These are phyloP conservation scores for Argyresthia goedartella DNA, from an alignment of 2,888 invertebrate species.

Conservation along the genomic window DNA sequence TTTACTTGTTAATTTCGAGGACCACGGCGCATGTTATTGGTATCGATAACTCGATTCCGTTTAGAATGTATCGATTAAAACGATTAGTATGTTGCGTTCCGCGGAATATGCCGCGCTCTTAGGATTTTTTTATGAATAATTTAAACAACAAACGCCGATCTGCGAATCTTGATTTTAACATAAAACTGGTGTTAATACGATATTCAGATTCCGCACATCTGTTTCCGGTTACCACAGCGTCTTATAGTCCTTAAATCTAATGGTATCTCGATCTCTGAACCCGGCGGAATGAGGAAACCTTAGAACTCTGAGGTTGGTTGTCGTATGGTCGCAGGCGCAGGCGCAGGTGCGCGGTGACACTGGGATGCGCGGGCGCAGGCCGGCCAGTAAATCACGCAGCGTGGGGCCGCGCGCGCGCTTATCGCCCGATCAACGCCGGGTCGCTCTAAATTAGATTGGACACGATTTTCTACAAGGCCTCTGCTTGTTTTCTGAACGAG, in stretches of 20 bases:
- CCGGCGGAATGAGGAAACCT: slow-evolving; percentile 5
- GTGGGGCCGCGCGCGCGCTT: slow-evolving; percentile 19
- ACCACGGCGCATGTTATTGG: slow-evolving; percentile 66
- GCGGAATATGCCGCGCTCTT: not conserved
- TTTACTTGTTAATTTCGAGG: slow-evolving; percentile 66
- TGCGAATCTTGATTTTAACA: too few species aligned
- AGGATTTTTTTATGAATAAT: too few species aligned
- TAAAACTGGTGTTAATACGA: too few species aligned
- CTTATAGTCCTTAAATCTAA: not conserved
- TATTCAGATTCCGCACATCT: too few species aligned
- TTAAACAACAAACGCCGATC: too few species aligned
- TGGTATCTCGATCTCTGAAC: slow-evolving; percentile 1
- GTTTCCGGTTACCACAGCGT: too few species aligned
- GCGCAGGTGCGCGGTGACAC: slow-evolving; percentile 2
- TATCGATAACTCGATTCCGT: slow-evolving; percentile 22
- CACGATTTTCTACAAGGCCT: slow-evolving; percentile 20
- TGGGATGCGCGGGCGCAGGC: slow-evolving; percentile 8
- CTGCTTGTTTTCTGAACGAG: slow-evolving; percentile 2
- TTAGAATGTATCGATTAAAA: slow-evolving; percentile 1
- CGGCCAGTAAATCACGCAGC: slow-evolving; percentile 50
- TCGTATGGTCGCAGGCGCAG: not conserved
- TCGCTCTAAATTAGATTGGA: slow-evolving; percentile 49
- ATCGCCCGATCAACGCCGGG: slow-evolving; percentile 31
- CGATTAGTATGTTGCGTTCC: not conserved
- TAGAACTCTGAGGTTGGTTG: slow-evolving; percentile 1